Evolutionary conservation across 2,113 vertebrate genomes (phyloP), one percentile per base, ranked within the genome.

Genomic region (Erythrocercus mccallii): DNA sequence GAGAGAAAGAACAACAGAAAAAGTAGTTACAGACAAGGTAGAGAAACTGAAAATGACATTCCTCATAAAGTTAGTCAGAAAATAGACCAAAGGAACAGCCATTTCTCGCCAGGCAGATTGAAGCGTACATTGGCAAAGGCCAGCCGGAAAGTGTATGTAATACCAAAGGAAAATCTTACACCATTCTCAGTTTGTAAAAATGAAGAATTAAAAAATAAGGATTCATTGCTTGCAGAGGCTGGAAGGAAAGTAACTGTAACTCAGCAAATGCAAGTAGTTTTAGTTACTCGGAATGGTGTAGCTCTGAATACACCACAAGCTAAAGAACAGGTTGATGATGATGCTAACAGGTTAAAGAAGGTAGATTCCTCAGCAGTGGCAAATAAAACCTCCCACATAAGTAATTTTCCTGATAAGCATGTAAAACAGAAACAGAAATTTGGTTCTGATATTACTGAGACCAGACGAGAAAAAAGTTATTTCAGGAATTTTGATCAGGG

Each of bases 111-210:
- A 27, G 40, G 45, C 35, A 91, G 93, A 54, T 79, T 96, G 84
- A 96, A 96, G 54, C 54, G 1, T 54, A 37, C 86, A 4, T 80
- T 97, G 81, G 70, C 89, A 84, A 96, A 92, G 68, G 65, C 48
- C 82, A 48, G 92, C 54, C 57, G 4, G 72, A 97, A 94, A 86
- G 7, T 53, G 1, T 27, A 0, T 68, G 6, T 92, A 45, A 81
- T 90, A 31, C 78, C 83, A 16, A 76, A 79, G 60, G 37, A 47
- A 80, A 95, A 90, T 19, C 86, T 81, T 78, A 61, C 58, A 33
- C 65, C n/a, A 28, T 71, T 60, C 22, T 89, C 86, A 31, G 5
- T 42, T 27, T 10, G 19, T 65, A 65, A 91, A 85, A 93, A 74
- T 20, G 71, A 92, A 88, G 37, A 61, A 33, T 60, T 96, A 60